phyloP scores from a whole-genome alignment of 2,888 invertebrate genomes.

The Xanthorhoe spadicearia region DNA sequence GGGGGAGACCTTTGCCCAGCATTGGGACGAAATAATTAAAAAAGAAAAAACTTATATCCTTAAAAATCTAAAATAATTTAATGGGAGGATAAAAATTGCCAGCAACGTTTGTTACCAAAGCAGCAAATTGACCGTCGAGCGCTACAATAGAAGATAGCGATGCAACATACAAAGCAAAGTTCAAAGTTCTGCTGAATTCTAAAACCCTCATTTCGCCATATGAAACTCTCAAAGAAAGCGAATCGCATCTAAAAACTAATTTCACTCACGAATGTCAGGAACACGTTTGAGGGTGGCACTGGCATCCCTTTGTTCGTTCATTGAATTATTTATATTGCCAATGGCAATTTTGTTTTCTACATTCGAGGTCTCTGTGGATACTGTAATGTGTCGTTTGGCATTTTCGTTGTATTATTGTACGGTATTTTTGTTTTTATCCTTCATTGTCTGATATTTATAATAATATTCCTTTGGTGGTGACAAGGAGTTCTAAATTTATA shows the following conservation, averaged over 20 bases:
- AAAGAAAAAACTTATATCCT: too few relatives aligned
- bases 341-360: conserved; percentile 50
- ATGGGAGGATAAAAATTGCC: neutral
- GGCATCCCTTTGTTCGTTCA: conserved; percentile 53
- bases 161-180: neutral
- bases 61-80: too few relatives aligned
- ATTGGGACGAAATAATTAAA: too few relatives aligned
- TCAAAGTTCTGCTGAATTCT: neutral
- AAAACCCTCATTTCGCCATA: conserved; percentile 4
- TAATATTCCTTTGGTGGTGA: too few relatives aligned
- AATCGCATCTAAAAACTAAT: conserved; percentile 51
- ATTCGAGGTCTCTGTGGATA: conserved; percentile 23
- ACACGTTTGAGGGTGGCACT: conserved; percentile 43
- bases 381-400: conserved; percentile 15
- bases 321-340: conserved; percentile 60
- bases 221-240: conserved; percentile 15
- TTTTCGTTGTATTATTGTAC: conserved; percentile 15
- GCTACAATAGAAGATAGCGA: neutral
- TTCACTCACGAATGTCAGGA: conserved; percentile 61
- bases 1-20: too few relatives aligned
- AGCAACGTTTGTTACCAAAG: neutral
- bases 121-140: neutral
- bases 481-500: too few relatives aligned
- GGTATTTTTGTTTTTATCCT: neutral
- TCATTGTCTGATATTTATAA: too few relatives aligned